These are phyloP conservation scores for Corticium candelabrum DNA, from an alignment of 37 sponge, comb jelly and placozoan species.

Conservation along the genomic window DNA sequence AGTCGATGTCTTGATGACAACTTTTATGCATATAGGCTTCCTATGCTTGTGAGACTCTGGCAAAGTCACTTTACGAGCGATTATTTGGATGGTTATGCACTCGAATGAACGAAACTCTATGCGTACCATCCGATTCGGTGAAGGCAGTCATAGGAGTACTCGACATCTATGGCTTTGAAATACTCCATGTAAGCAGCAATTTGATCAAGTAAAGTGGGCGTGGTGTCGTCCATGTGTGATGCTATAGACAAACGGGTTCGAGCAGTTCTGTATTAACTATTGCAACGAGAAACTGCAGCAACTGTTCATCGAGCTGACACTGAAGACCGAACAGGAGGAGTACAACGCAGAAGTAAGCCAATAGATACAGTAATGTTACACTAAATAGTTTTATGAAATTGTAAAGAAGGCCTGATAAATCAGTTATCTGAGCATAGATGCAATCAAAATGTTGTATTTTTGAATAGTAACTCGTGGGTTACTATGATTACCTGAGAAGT, in stretches of 20 bases:
- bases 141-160: slow-evolving; percentile 57
- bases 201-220: background rate
- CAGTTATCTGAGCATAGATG: too few relatives aligned
- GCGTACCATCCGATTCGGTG: slow-evolving; percentile 1
- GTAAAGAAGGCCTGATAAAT: too few relatives aligned
- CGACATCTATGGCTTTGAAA: slow-evolving; percentile 88
- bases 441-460: too few relatives aligned
- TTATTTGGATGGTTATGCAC: slow-evolving; percentile 64
- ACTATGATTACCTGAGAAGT: too few relatives aligned
- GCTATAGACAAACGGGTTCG: slow-evolving; percentile 33
- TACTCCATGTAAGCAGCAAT: slow-evolving; percentile 27
- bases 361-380: too few relatives aligned
- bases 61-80: slow-evolving; percentile 68
- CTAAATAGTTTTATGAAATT: too few relatives aligned
- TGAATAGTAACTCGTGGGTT: too few relatives aligned
- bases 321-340: slow-evolving; percentile 76
- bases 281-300: slow-evolving; percentile 88
- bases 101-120: slow-evolving; percentile 45
- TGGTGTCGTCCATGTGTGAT: background rate
- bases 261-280: slow-evolving; percentile 88
- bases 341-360: slow-evolving; percentile 52
- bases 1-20: too few relatives aligned
- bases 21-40: slow-evolving; percentile 25
- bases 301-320: slow-evolving; percentile 72
- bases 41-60: slow-evolving; percentile 64